phyloP scores from a whole-genome alignment of 1,140 invertebrate species.

The Drosophila athabasca region DNA sequence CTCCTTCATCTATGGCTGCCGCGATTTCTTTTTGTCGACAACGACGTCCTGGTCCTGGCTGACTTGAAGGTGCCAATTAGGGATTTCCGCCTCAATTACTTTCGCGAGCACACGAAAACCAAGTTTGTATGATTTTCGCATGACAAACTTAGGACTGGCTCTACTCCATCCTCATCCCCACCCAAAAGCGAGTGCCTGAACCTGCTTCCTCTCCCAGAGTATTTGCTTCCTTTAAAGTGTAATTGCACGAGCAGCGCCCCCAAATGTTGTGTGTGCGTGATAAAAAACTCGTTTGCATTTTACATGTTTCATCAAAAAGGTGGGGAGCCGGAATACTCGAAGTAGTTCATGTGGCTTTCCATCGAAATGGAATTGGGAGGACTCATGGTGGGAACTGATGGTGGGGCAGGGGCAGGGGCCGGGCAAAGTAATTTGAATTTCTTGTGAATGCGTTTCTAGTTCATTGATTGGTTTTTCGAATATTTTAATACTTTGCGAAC shows the following conservation, averaged over 20 bases:
- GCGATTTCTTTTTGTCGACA: constrained; percentile 38
- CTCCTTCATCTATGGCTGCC: constrained; percentile 38
- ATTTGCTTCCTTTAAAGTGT: constrained; percentile 57
- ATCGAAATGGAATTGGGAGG: too few relatives aligned
- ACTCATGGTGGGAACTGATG: neutral
- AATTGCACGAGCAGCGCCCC: constrained; percentile 43
- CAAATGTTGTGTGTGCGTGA: constrained; percentile 45
- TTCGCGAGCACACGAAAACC: constrained; percentile 76
- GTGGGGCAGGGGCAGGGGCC: neutral
- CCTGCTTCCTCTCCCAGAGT: constrained; percentile 48
- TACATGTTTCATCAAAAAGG: constrained; percentile 60
- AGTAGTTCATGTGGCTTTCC: constrained; percentile 58
- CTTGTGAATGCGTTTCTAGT: constrained; percentile 19
- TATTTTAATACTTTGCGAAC: constrained; percentile 14
- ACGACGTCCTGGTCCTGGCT: constrained; percentile 1
- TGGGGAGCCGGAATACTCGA: constrained; percentile 27
- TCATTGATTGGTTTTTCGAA: constrained; percentile 28
- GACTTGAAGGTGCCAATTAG: constrained; percentile 80
- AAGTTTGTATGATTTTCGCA: constrained; percentile 82
- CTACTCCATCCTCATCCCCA: neutral
- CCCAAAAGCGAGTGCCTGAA: constrained; percentile 29
- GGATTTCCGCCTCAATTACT: constrained; percentile 82
- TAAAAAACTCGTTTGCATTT: constrained; percentile 72
- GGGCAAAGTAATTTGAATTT: constrained; percentile 35
- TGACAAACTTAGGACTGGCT: constrained; percentile 75